A percentile compares a stretch with the other conserved stretches of the same genome.
phyloP scores from a whole-genome alignment of 2,888 invertebrate genomes.

The Xylota segnis region DNA sequence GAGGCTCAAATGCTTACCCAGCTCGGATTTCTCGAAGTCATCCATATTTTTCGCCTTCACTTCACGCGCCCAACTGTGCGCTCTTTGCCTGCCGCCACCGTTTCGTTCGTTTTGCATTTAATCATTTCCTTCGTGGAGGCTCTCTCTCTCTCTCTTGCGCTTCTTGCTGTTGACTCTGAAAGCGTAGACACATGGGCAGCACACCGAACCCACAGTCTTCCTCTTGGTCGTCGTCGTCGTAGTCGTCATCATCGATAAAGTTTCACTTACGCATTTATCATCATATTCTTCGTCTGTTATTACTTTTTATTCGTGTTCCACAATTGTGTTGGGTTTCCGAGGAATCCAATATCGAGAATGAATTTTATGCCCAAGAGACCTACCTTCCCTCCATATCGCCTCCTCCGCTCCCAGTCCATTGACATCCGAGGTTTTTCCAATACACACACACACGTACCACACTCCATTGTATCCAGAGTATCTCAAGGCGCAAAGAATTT shows the following conservation, averaged over 20 bases:
- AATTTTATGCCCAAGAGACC: constrained; percentile 6
- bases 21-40: no score
- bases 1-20: no score
- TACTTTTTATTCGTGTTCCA: constrained; percentile 36
- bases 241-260: constrained; percentile 40
- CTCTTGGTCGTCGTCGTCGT: not conserved
- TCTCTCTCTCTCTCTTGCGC: not conserved
- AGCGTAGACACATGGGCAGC: constrained; percentile 45
- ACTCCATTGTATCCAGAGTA: constrained; percentile 36
- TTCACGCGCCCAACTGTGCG: no score
- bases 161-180: not conserved
- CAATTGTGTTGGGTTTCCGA: constrained; percentile 46
- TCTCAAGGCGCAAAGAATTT: constrained; percentile 22
- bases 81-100: not conserved
- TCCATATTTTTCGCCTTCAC: no score
- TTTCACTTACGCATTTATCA: constrained; percentile 64
- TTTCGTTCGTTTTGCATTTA: not conserved
- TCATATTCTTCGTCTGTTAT: constrained; percentile 42
- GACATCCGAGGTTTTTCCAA: constrained; percentile 42
- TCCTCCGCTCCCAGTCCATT: constrained; percentile 10
- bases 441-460: not conserved
- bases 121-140: not conserved
- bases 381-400: no score
- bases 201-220: not conserved
- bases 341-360: constrained; percentile 46